These are phyloP conservation scores for Sinohyriopsis cumingii DNA, from an alignment of 2,888 invertebrate genomes.

Conservation along the genomic window DNA sequence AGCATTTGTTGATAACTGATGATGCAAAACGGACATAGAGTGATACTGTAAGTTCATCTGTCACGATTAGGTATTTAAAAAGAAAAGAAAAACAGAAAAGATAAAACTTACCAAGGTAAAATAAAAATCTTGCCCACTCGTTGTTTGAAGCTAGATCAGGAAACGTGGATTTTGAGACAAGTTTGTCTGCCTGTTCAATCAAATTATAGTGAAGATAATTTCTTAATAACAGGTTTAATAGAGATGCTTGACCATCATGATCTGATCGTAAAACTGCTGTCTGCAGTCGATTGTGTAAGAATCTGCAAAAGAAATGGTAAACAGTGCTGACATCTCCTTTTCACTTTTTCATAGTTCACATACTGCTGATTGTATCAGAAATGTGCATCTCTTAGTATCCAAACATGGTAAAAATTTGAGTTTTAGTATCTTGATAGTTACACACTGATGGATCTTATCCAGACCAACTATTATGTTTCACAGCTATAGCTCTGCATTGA, in stretches of 20 bases:
- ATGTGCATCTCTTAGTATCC: no score
- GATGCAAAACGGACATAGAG: no score
- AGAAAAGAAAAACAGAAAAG: not conserved
- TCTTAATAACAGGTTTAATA: conserved; percentile 94
- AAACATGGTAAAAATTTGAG: no score
- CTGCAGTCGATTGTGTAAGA: conserved; percentile 89
- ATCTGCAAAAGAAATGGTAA: conserved; percentile 60
- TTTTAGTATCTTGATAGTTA: no score
- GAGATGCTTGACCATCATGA: conserved; percentile 96
- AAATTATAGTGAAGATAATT: conserved; percentile 96
- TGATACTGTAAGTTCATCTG: not conserved
- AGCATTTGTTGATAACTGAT: no score
- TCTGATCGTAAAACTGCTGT: conserved; percentile 97
- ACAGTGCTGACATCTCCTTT: no score
- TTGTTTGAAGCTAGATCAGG: conserved; percentile 98
- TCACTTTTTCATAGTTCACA: no score
- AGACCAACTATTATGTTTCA: no score
- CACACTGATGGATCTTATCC: no score
- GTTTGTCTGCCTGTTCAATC: conserved; percentile 96
- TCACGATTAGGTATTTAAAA: not conserved
- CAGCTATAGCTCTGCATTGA: no score
- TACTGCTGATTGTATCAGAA: no score
- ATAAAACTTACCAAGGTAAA: conserved; percentile 80
- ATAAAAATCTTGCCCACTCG: conserved; percentile 98
- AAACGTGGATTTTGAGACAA: conserved; percentile 96